These are phyloP conservation scores for Syndactyla subalaris DNA, from an alignment of 2,797 vertebrate species.

Conservation along the genomic window DNA sequence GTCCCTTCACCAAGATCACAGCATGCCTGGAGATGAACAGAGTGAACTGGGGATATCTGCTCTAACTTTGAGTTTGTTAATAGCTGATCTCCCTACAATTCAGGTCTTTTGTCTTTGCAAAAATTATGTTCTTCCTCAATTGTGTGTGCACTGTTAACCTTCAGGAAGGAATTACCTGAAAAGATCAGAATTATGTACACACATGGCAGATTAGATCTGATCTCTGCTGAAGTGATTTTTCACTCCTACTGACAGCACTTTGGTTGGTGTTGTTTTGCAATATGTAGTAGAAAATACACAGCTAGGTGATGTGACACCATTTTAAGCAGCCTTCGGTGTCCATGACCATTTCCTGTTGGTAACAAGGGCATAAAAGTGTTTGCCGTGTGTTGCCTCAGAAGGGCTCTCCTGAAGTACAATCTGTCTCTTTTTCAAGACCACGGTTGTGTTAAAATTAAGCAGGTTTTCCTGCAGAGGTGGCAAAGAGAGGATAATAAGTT, in stretches of 20 bases:
- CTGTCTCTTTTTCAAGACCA: neutral
- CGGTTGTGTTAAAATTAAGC: neutral
- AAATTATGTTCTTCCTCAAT: neutral
- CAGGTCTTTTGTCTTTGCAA: neutral
- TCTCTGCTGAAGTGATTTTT: neutral
- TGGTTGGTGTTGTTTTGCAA: neutral
- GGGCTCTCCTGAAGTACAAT: neutral
- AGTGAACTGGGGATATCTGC: neutral
- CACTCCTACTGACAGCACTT: neutral
- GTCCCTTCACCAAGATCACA: neutral
- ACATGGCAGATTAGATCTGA: neutral
- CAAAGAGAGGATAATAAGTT: neutral
- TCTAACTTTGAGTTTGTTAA: neutral
- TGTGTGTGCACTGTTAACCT: neutral
- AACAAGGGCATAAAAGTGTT: neutral
- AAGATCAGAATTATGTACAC: neutral
- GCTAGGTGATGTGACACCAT: neutral
- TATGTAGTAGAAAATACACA: neutral
- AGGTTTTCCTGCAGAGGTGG: neutral
- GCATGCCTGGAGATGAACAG: neutral
- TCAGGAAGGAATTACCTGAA: neutral
- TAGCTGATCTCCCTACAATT: neutral
- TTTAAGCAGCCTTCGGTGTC: neutral
- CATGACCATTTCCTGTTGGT: neutral
- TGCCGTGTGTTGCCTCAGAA: neutral